Evolutionary conservation across 2,888 invertebrate genomes (phyloP).

Genomic region (Eueremaeus valkanovi): DNA sequence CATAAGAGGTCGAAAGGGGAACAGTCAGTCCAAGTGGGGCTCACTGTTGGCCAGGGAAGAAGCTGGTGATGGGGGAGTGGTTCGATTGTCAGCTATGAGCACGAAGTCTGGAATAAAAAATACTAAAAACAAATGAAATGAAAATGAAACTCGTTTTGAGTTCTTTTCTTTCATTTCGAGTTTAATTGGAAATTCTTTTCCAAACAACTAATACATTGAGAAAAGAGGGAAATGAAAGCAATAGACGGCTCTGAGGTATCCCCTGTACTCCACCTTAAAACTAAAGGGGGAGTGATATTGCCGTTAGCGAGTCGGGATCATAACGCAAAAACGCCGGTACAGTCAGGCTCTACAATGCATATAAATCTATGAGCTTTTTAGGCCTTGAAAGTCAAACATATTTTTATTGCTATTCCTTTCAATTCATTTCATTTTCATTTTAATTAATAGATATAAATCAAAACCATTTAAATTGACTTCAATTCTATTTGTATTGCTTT

Average conservation of each 20-base stretch:
- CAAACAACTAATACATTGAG: constrained; percentile 16
- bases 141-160: constrained; percentile 39
- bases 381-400: constrained; percentile 34
- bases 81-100: constrained; percentile 31
- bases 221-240: constrained; percentile 20
- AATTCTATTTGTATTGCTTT: constrained; percentile 28
- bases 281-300: constrained; percentile 37
- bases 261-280: constrained; percentile 36
- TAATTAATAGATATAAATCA: constrained; percentile 39
- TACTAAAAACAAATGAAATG: constrained; percentile 41
- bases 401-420: constrained; percentile 35
- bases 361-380: constrained; percentile 30
- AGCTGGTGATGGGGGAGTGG: constrained; percentile 38
- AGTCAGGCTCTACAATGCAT: constrained; percentile 24
- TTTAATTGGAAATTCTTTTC: constrained; percentile 40
- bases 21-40: constrained; percentile 38
- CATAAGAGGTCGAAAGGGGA: constrained; percentile 35
- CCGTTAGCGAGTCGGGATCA: constrained; percentile 35
- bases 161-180: constrained; percentile 37
- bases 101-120: constrained; percentile 39
- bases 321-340: constrained; percentile 29
- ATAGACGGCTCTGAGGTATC: constrained; percentile 7
- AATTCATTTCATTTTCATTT: constrained; percentile 34
- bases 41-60: constrained; percentile 20
- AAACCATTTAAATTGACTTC: constrained; percentile 33